phyloP scores from a whole-genome alignment of 2,113 vertebrate species.

The Clupea harengus region DNA sequence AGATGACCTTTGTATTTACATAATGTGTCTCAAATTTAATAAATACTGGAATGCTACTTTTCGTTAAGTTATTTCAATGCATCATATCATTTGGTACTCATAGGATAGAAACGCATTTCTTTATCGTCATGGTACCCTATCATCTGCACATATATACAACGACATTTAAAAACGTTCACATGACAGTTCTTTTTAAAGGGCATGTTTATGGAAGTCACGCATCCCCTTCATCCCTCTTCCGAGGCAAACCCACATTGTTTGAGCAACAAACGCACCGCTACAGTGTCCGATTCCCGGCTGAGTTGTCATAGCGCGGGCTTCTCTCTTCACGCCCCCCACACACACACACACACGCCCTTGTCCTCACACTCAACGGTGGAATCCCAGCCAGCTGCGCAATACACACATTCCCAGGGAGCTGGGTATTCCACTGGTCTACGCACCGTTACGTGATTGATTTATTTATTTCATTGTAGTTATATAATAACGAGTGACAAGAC shows the following conservation, averaged over 20 bases:
- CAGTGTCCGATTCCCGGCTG: background rate
- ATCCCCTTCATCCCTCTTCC: background rate
- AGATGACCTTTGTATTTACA: background rate
- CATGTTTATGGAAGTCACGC: background rate
- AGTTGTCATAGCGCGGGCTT: background rate
- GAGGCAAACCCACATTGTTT: background rate
- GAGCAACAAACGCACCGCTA: background rate
- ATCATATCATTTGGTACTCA: background rate
- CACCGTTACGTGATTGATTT: conserved; percentile 61
- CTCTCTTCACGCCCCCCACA: conserved; percentile 26
- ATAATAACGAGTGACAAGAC: conserved; percentile 51
- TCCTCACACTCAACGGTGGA: conserved; percentile 57
- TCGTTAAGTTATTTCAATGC: background rate
- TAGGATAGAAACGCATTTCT: background rate
- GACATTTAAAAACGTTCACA: background rate
- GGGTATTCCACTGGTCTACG: conserved; percentile 44
- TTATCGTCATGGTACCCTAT: too few species aligned
- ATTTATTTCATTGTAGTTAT: conserved; percentile 64
- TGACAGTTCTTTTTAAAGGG: background rate
- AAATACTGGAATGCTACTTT: background rate
- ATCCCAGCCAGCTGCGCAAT: conserved; percentile 66
- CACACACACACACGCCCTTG: conserved; percentile 18
- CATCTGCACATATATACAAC: too few species aligned
- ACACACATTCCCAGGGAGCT: conserved; percentile 33
- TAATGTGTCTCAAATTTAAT: background rate